A percentile compares a stretch with the other conserved stretches of the same genome.
These are phyloP conservation scores for Epinephelus cyanopodus DNA, from an alignment of 2,113 vertebrate genomes.

Conservation along the genomic window DNA sequence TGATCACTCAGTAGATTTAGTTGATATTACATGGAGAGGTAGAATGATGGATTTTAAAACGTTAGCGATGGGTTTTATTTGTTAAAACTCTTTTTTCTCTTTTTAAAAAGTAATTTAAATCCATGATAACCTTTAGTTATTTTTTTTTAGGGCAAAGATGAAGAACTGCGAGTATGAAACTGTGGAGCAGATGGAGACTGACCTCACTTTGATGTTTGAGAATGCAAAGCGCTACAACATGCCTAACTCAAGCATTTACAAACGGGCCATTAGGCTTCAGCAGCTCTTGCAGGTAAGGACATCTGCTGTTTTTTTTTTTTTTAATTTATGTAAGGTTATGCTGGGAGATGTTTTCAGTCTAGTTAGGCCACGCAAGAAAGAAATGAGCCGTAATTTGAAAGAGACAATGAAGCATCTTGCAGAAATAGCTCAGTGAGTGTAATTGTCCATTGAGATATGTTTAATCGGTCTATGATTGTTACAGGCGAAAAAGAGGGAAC, in stretches of 20 bases:
- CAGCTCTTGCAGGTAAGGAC: constrained; percentile 94
- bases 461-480: constrained; percentile 51
- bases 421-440: not conserved
- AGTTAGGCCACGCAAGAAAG: not conserved
- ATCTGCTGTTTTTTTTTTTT: not conserved
- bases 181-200: constrained; percentile 93
- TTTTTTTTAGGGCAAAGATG: constrained; percentile 89
- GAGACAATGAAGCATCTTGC: not conserved
- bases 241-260: constrained; percentile 97
- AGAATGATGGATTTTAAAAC: not conserved
- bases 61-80: not conserved
- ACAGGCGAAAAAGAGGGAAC: constrained; percentile 93
- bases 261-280: constrained; percentile 94
- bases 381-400: not conserved
- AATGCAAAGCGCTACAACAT: constrained; percentile 99
- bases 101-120: not conserved
- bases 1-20: not conserved
- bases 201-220: constrained; percentile 97
- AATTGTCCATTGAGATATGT: not conserved
- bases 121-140: not conserved
- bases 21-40: not conserved
- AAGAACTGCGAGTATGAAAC: constrained; percentile 96
- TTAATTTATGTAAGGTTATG: not conserved
- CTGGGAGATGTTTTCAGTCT: not conserved
- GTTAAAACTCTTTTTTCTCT: too few species aligned